phyloP scores from a whole-genome alignment of 2,797 vertebrate genomes.

The Geotrypetes seraphini region DNA sequence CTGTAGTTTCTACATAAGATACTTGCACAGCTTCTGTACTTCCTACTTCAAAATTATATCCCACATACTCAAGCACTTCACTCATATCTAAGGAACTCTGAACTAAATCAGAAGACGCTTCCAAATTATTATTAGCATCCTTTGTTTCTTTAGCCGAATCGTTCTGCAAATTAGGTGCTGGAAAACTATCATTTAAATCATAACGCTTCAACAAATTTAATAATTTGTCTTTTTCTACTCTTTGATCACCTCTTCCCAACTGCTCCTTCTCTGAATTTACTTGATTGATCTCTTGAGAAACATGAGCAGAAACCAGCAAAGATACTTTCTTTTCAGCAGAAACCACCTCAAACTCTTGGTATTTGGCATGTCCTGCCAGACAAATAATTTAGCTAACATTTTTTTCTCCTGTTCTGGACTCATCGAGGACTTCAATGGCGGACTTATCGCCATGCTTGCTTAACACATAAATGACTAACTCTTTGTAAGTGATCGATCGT shows the following conservation, averaged over 20 bases:
- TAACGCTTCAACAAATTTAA: too few relatives aligned
- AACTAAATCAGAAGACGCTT: not conserved
- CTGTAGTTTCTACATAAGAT: conserved; percentile 65
- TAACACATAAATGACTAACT: conserved; percentile 53
- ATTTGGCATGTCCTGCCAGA: conserved; percentile 49
- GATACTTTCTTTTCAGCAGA: not conserved
- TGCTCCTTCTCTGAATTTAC: not conserved
- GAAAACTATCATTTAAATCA: too few relatives aligned
- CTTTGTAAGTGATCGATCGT: conserved; percentile 71
- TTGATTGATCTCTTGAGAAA: not conserved
- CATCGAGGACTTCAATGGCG: conserved; percentile 62
- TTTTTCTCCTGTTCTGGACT: conserved; percentile 50
- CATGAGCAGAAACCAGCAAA: not conserved
- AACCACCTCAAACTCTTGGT: conserved; percentile 24
- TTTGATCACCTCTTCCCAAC: conserved; percentile 1
- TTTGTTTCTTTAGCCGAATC: not conserved
- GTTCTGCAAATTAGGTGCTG: not conserved
- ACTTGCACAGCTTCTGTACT: conserved; percentile 74
- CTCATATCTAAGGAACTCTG: conserved; percentile 22
- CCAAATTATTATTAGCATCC: not conserved
- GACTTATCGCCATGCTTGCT: conserved; percentile 47
- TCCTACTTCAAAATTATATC: conserved; percentile 70
- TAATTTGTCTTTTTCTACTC: not conserved
- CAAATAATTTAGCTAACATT: conserved; percentile 64
- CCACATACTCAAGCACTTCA: conserved; percentile 21